Evolutionary conservation across 2,888 invertebrate genomes (phyloP), one percentile per base, ranked within the genome.

Genomic region (Acronicta leporina): DNA sequence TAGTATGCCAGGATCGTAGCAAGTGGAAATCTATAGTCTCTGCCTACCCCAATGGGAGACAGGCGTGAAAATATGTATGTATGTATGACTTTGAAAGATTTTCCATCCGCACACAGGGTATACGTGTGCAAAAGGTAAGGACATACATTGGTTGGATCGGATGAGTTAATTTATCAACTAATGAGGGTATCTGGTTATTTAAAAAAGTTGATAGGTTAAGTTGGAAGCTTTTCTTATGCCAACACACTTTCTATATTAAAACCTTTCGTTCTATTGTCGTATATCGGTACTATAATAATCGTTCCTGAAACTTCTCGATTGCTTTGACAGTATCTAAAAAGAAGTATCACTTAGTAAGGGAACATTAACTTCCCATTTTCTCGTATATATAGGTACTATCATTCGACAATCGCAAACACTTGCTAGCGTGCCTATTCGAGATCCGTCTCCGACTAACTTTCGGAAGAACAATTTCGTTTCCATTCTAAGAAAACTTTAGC

Each of bases 401-500:
- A 52, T 66, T 58, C 59, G 41, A 44, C 47, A 65, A 67, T 73
- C 70, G 50, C 49, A 50, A 48, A 68, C 61, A 53, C 43, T 59
- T 61, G 55, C 66, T 52, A 63, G 64, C 52, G 49, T 52, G 60
- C 67, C 63, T 63, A 68, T 69, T 55, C 47, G 25, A 50, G 50
- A 51, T 56, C 47, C 58, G 51, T 65, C 61, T 40, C 53, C 62
- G 57, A 63, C 63, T 49, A 64, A 75, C 66, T 77, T 80, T 77
- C 16, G 53, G 61, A 75, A 78, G 79, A 79, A 82, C 76, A 81
- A 79, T 80, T 84, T 63, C 62, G 72, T 78, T 78, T 75, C 70
- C 78, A 80, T 81, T 79, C 68, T 68, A 69, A 58, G 75, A 69
- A 83, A 81, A 85, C 82, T 81, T 80, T 49, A 53, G 59, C 65